Evolutionary conservation across 2,888 invertebrate species (phyloP).

Genomic region (Microctonus aethiopoides): DNA sequence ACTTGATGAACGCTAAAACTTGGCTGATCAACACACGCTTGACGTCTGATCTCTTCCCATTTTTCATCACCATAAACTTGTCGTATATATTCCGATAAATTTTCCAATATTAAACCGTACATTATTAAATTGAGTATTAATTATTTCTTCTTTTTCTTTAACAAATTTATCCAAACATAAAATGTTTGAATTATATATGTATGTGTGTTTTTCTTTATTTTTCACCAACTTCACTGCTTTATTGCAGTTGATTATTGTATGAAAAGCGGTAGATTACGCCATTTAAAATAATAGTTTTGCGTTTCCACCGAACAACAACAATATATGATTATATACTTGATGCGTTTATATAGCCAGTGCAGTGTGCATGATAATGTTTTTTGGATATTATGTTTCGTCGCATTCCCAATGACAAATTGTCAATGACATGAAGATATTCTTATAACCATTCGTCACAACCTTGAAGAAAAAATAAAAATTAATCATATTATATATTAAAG

Average conservation of each 20-base stretch:
- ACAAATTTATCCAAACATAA: too few species aligned
- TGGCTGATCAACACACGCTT: constrained; percentile 87
- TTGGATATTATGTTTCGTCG: constrained; percentile 29
- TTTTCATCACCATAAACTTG: constrained; percentile 93
- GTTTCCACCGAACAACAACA: background rate
- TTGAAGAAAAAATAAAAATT: background rate
- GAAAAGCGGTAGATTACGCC: background rate
- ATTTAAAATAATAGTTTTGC: background rate
- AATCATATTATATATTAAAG: too few species aligned
- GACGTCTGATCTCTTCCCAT: constrained; percentile 91
- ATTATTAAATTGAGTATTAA: constrained; percentile 69
- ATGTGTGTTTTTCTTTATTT: too few species aligned
- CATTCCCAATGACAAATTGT: constrained; percentile 1
- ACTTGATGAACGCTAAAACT: constrained; percentile 92
- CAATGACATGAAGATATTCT: background rate
- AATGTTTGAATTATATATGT: background rate
- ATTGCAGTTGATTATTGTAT: background rate
- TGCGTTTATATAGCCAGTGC: constrained; percentile 26
- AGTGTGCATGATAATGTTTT: constrained; percentile 27
- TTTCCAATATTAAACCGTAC: constrained; percentile 96
- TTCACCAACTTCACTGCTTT: background rate
- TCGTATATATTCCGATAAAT: constrained; percentile 91
- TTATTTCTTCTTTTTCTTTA: background rate
- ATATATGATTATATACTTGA: background rate
- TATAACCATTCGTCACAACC: background rate